These are phyloP conservation scores for Papilio elwesi DNA, from an alignment of 2,888 invertebrate genomes.

Conservation along the genomic window DNA sequence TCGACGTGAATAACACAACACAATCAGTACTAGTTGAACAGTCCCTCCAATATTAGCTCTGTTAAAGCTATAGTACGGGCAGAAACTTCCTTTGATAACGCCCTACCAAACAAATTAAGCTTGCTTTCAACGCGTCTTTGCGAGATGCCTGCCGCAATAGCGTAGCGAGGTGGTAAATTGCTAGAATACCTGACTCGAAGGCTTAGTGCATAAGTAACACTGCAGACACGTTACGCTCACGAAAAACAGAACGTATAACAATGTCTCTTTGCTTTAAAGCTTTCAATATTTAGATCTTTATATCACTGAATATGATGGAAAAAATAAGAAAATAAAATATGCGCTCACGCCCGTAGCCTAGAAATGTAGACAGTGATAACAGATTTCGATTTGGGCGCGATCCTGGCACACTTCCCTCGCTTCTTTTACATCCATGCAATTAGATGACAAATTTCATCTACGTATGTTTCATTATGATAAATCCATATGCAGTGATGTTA, in stretches of 20 bases:
- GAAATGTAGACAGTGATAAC: too few species aligned
- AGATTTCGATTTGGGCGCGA: too few species aligned
- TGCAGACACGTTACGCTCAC: not conserved
- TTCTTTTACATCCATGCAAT: too few species aligned
- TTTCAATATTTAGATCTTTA: not conserved
- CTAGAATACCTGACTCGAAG: conserved; percentile 45
- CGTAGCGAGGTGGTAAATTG: conserved; percentile 44
- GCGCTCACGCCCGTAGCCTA: too few species aligned
- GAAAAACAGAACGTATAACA: not conserved
- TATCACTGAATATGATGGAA: not conserved
- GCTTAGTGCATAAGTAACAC: conserved; percentile 40
- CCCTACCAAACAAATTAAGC: conserved; percentile 49
- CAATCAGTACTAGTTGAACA: not conserved
- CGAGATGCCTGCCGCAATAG: conserved; percentile 42
- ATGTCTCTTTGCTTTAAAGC: not conserved
- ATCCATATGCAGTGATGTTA: too few species aligned
- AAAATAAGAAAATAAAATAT: not conserved
- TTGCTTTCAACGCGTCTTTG: conserved; percentile 43
- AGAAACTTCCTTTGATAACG: conserved; percentile 45
- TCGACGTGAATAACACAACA: not conserved
- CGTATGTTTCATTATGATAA: too few species aligned
- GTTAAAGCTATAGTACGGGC: conserved; percentile 16
- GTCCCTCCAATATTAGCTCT: conserved; percentile 17
- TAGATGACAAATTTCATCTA: too few species aligned
- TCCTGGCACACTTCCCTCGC: too few species aligned